Evolutionary conservation across 2,113 vertebrate species (phyloP), one percentile per base, ranked within the genome.

Genomic region (Gambusia holbrooki): DNA sequence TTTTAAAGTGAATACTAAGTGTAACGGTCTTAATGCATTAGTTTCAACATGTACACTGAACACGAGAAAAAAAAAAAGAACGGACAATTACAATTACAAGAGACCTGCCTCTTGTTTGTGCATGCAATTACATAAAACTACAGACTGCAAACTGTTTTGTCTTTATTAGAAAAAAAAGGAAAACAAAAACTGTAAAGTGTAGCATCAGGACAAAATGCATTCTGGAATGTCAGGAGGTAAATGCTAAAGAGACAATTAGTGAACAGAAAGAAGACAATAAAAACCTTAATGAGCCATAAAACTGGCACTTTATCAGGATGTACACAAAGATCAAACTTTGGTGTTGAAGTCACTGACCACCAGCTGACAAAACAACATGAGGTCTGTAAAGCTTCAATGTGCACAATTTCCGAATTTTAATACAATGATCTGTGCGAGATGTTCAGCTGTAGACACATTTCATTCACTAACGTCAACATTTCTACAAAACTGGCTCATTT

Each of bases 21-120:
- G 81, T 86, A 86, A 87, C 76, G 25, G 71, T 62, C 29, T 75
- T 61, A 13, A 68, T 66, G 61, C 67, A 45, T 80, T 84, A 81
- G 67, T 77, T 71, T 83, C 42, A 86, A 79, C 79, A 77, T 85
- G 37, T 74, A 85, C 79, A 84, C 12, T 82, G 40, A 79, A 79
- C 86, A 73, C 68, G 68, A 77, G 67, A 80, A 32, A 63, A 74
- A 90, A 61, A 80, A 81, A 84, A 79, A 86, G 87, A 60, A 45
- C 74, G 84, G 81, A 70, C 74, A 72, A 84, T 88, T 63, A 64
- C 83, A 80, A 61, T 84, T 76, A 80, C 87, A 74, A 91, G 90
- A 93, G 89, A 93, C 87, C 92, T 87, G 89, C 88, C 88, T 89
- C 85, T 89, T 88, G 86, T 82, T 92, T 85, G 79, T 75, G 79